These are phyloP conservation scores for Embiotoca jacksoni DNA, from an alignment of 2,113 vertebrate species.

Conservation along the genomic window DNA sequence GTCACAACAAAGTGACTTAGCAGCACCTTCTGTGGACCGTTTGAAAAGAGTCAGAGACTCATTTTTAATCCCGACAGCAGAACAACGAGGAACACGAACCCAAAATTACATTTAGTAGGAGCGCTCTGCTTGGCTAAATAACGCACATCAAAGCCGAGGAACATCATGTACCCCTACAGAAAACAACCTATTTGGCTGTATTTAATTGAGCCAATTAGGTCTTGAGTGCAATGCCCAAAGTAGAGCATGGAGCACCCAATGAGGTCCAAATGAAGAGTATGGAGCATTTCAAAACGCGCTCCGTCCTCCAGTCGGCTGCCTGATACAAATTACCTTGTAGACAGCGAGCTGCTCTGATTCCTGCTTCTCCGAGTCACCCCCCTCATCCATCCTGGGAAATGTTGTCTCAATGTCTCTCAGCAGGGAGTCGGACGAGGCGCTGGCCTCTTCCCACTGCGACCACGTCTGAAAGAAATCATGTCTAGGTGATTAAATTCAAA, in stretches of 20 bases:
- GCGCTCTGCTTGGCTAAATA: conserved; percentile 21
- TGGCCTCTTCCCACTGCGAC: conserved; percentile 87
- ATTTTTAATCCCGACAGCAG: background rate
- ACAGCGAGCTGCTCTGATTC: conserved; percentile 81
- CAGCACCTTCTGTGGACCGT: too few species aligned
- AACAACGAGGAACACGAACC: conserved; percentile 22
- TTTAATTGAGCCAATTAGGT: conserved; percentile 62
- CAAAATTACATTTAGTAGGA: conserved; percentile 33
- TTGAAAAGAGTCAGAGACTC: too few species aligned
- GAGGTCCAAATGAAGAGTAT: conserved; percentile 28
- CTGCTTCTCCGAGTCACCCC: conserved; percentile 87
- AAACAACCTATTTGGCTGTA: conserved; percentile 48
- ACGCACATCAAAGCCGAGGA: conserved; percentile 32
- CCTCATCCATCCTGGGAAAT: conserved; percentile 82
- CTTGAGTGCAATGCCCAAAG: conserved; percentile 47
- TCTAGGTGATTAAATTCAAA: too few species aligned
- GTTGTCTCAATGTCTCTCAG: conserved; percentile 81
- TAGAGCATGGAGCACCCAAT: background rate
- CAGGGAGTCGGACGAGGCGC: conserved; percentile 80
- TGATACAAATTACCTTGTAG: conserved; percentile 83
- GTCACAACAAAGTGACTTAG: too few species aligned
- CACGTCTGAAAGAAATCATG: conserved; percentile 82
- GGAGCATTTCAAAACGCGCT: conserved; percentile 19
- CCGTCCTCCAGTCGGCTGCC: background rate
- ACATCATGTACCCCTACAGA: conserved; percentile 58